Evolutionary conservation across 2,113 vertebrate genomes (phyloP).

Genomic region (Zapornia atra): DNA sequence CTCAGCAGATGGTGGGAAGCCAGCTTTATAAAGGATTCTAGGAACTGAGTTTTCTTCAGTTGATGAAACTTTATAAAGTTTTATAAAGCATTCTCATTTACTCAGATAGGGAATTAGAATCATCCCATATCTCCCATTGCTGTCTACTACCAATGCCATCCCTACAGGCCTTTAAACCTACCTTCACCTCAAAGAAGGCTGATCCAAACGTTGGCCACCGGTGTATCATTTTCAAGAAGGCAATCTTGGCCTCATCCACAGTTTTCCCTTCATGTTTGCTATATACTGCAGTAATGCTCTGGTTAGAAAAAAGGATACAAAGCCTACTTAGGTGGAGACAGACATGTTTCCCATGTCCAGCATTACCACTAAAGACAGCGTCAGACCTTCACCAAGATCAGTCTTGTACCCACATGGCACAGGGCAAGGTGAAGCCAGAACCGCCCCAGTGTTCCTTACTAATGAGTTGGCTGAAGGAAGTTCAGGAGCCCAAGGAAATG

Average conservation of each 20-base stretch:
- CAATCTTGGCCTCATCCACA: slow-evolving; percentile 85
- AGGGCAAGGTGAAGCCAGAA: background rate
- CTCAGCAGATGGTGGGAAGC: background rate
- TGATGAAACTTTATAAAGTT: no score
- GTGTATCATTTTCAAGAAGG: slow-evolving; percentile 85
- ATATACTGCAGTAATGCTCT: slow-evolving; percentile 79
- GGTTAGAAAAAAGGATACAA: background rate
- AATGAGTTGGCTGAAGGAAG: background rate
- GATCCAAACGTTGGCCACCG: slow-evolving; percentile 95
- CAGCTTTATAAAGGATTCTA: background rate
- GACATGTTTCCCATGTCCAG: background rate
- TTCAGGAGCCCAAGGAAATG: background rate
- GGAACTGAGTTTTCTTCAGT: no score
- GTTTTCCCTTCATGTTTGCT: slow-evolving; percentile 83
- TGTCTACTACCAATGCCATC: background rate
- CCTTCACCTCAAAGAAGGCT: slow-evolving; percentile 98
- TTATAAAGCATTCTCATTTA: background rate
- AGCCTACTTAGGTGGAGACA: background rate
- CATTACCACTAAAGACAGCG: background rate
- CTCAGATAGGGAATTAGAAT: background rate
- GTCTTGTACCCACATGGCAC: background rate
- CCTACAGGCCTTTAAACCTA: slow-evolving; percentile 50
- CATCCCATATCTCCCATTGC: background rate
- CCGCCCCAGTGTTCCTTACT: background rate
- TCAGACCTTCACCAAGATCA: background rate